phyloP scores from a whole-genome alignment of 2,888 invertebrate genomes.

The Callosobruchus maculatus region DNA sequence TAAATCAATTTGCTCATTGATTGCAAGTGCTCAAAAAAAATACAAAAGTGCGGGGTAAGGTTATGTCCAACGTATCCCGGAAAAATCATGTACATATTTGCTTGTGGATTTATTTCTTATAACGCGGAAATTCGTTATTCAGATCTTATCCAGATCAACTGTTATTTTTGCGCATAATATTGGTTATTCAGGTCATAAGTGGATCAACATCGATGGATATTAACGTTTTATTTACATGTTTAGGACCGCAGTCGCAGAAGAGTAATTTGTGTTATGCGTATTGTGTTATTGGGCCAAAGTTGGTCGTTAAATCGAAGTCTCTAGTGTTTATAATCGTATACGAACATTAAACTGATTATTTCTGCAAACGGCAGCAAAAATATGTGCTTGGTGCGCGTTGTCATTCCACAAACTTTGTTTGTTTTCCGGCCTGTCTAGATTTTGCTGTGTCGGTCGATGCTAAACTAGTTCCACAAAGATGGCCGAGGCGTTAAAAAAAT shows the following conservation, averaged over 20 bases:
- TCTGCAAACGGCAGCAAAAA: neutral
- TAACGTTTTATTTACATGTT: neutral
- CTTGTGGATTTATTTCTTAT: neutral
- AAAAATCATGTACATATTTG: neutral
- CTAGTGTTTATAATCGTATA: neutral
- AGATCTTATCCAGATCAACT: neutral
- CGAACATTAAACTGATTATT: too few relatives aligned
- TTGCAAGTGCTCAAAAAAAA: neutral
- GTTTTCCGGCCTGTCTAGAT: neutral
- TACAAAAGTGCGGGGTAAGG: neutral
- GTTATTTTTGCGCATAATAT: neutral
- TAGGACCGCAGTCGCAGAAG: neutral
- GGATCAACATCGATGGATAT: neutral
- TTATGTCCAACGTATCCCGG: constrained; percentile 1
- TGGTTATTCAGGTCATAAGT: neutral
- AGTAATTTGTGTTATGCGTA: neutral
- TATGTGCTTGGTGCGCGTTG: neutral
- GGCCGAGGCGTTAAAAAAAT: constrained; percentile 29
- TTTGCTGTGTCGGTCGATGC: neutral
- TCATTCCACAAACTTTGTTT: neutral
- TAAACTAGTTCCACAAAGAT: constrained; percentile 20
- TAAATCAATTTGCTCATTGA: neutral
- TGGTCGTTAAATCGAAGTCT: neutral
- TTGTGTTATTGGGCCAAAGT: neutral
- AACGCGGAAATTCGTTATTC: neutral